Conservation (phyloP, 2,113 vertebrate species). For the Zootoca vivipara region DNA sequence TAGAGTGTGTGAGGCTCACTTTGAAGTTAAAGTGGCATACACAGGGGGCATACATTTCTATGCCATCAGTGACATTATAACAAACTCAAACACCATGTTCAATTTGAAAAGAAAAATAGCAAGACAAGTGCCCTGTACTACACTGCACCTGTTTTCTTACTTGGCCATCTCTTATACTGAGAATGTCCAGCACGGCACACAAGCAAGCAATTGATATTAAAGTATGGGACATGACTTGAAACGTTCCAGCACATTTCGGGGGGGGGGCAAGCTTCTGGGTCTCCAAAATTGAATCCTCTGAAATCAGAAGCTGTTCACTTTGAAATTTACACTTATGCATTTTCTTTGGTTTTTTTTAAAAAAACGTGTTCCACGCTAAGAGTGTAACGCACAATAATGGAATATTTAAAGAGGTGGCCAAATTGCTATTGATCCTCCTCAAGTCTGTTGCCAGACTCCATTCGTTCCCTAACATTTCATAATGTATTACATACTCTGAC, state of each 20-base stretch:
- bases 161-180: neutral
- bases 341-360: neutral
- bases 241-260: neutral
- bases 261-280: conserved; percentile 1
- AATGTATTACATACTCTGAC: conserved; percentile 49
- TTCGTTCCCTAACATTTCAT: conserved; percentile 43
- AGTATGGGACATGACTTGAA: neutral
- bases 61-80: neutral
- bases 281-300: neutral
- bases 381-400: conserved; percentile 4
- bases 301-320: conserved; percentile 26
- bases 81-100: neutral
- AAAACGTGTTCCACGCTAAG: conserved; percentile 27
- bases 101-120: neutral
- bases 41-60: neutral
- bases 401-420: conserved; percentile 37
- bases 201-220: neutral
- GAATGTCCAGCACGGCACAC: neutral
- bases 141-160: neutral
- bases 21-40: neutral
- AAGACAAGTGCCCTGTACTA: too few relatives aligned
- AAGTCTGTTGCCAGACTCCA: conserved; percentile 20
- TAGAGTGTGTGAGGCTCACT: too few relatives aligned
- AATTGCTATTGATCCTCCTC: conserved; percentile 49
- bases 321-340: conserved; percentile 26